A percentile compares a stretch with the other conserved stretches of the same genome.
Evolutionary conservation across 1,140 invertebrate genomes (phyloP).

Genomic region (Diuraphis noxia): DNA sequence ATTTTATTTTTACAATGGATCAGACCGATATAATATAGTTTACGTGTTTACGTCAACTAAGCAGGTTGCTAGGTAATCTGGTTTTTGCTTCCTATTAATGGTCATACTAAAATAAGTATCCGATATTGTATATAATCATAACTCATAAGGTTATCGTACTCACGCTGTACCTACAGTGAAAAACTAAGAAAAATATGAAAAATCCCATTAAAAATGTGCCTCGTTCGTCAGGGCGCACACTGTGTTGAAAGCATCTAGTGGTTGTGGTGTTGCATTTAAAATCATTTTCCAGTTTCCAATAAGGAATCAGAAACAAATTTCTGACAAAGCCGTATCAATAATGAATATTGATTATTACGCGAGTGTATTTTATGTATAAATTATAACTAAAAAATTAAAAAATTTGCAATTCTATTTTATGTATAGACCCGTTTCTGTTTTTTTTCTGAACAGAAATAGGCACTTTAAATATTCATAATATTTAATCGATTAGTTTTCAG

Average conservation of each 20-base stretch:
- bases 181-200: neutral
- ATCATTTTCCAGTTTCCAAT: neutral
- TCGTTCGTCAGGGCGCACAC: neutral
- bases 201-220: neutral
- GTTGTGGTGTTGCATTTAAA: neutral
- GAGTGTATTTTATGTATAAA: neutral
- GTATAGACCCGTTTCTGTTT: neutral
- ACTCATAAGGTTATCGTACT: neutral
- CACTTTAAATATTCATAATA: neutral
- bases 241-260: neutral
- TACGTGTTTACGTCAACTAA: neutral
- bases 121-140: too few species aligned
- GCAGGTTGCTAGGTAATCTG: neutral
- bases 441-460: neutral
- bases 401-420: neutral
- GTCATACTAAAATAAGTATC: constrained; percentile 2
- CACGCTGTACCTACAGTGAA: neutral
- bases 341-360: neutral
- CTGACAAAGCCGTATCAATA: neutral
- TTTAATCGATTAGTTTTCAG: neutral
- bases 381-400: neutral
- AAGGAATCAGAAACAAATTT: neutral
- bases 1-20: neutral
- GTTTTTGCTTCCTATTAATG: neutral
- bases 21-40: neutral